Conservation (phyloP, 2,797 vertebrate species). For the Triplophysa yarkandensis region DNA sequence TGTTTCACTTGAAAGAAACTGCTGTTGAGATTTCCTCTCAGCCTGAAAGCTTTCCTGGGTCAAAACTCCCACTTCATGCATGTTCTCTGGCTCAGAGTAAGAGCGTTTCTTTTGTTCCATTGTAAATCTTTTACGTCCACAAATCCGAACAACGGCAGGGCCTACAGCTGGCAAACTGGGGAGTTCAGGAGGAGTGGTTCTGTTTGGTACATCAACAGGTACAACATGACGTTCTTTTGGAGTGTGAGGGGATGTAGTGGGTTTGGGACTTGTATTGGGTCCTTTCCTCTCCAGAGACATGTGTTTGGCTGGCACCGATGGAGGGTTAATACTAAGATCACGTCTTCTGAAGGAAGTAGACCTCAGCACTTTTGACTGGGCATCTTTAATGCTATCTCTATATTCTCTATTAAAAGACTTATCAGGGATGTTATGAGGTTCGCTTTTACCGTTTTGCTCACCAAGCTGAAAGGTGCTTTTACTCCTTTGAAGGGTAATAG, state of each 20-base stretch:
- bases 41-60: conserved; percentile 71
- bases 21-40: conserved; percentile 63
- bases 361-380: conserved; percentile 84
- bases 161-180: conserved; percentile 68
- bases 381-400: conserved; percentile 87
- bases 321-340: conserved; percentile 74
- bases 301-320: conserved; percentile 59
- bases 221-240: conserved; percentile 86
- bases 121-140: conserved; percentile 84
- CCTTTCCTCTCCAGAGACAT: conserved; percentile 75
- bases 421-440: conserved; percentile 71
- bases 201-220: conserved; percentile 68
- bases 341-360: conserved; percentile 88
- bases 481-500: conserved; percentile 73
- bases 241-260: conserved; percentile 77
- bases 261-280: conserved; percentile 78
- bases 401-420: conserved; percentile 77
- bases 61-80: conserved; percentile 88
- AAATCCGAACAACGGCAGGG: conserved; percentile 74
- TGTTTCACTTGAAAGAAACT: conserved; percentile 75
- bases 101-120: conserved; percentile 91
- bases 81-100: conserved; percentile 92
- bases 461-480: conserved; percentile 85
- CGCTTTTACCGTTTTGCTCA: conserved; percentile 65
- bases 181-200: conserved; percentile 60